Base-by-base conservation (phyloP, 2,888 invertebrate species). In the Dryobotodes eremita region DNA sequence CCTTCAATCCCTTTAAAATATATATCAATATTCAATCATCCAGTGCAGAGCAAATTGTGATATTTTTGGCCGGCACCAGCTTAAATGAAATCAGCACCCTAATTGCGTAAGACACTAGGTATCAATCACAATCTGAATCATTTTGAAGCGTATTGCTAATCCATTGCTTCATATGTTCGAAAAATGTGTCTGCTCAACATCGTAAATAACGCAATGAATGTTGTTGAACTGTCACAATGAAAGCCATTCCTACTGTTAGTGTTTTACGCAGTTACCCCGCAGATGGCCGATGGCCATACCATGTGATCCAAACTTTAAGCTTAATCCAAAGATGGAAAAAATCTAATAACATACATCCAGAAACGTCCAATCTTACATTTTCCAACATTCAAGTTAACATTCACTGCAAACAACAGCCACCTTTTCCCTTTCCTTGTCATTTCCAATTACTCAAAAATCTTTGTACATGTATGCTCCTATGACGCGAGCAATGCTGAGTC, bases 401-500 rank as follows among this genome's bases (percentile, higher is more conserved):
- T 31, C 48, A 48, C 53, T 66, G 3, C 17, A 62, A 75, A 57
- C 26, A 53, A 62, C 26, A 61, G 13, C 50, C 53, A 65, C 13
- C 11, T 77, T 46, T 36, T 59, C n/a, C 6, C 36, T 46, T 73
- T 70, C 31, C 68, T 36, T 76, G 83, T 72, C 89, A 36, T 75
- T 85, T 92, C 92, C 75, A 91, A 85, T 71, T 83, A 70, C 73
- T 88, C 61, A 86, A 88, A 77, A 75, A 80, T 86, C 80, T 85
- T 87, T 86, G 81, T 80, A 72, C 82, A 87, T 86, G 84, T 85
- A 89, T 86, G 89, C 81, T 82, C 79, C 82, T 89, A 89, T 91
- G 89, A 90, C 84, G 90, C 84, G 71, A 78, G 83, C 77, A 81
- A 76, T 79, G 94, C 95, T 94, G 94, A 94, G 91, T 95, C 90